Conservation (phyloP, 2,888 invertebrate genomes). For the Drosophila peninsularis region DNA sequence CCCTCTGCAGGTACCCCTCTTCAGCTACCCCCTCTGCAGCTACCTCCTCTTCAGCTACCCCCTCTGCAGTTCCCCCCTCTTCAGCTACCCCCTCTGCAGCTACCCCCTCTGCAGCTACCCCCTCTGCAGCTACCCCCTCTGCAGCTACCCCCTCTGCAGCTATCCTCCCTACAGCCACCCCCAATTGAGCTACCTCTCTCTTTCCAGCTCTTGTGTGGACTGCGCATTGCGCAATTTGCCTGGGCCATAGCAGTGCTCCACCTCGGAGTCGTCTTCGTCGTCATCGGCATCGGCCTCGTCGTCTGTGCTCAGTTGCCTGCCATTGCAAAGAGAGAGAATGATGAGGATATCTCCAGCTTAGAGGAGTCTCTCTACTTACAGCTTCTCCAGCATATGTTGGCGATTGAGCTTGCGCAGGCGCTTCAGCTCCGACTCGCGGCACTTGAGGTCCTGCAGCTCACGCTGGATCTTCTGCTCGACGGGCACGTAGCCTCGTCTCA, state of each 20-base stretch:
- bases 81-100: background rate
- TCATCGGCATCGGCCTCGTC: conserved; percentile 87
- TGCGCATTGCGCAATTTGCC: conserved; percentile 88
- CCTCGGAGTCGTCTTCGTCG: conserved; percentile 87
- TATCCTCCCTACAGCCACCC: too few relatives aligned
- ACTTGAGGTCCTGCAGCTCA: conserved; percentile 93
- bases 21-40: too few relatives aligned
- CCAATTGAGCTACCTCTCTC: conserved; percentile 81
- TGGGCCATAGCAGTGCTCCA: conserved; percentile 87
- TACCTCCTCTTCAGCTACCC: too few relatives aligned
- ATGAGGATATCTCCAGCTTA: too few relatives aligned
- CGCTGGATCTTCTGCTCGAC: conserved; percentile 95
- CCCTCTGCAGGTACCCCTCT: too few relatives aligned
- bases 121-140: too few relatives aligned
- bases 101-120: background rate
- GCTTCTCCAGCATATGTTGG: conserved; percentile 87
- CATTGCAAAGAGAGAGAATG: background rate
- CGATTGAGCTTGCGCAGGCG: conserved; percentile 87
- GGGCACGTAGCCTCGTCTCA: conserved; percentile 91
- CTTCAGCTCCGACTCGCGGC: conserved; percentile 92
- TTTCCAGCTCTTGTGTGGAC: conserved; percentile 89
- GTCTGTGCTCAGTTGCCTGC: conserved; percentile 85
- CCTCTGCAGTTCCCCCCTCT: too few relatives aligned
- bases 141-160: too few relatives aligned
- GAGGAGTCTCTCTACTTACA: conserved; percentile 79